phyloP scores from a whole-genome alignment of 2,113 vertebrate genomes.

The Nothoprocta perdicaria region DNA sequence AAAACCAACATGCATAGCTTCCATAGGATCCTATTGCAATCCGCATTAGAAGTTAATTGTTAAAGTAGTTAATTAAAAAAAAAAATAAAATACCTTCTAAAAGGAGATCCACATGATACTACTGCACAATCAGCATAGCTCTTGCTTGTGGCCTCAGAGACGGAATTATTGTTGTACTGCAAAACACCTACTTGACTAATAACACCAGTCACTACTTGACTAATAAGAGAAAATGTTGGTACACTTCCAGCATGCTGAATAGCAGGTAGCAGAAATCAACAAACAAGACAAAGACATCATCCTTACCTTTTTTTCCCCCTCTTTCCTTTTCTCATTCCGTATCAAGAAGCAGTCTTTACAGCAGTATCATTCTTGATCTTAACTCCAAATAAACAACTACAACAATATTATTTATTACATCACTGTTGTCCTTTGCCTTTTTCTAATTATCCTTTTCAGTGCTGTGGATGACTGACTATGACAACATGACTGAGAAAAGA shows the following conservation, averaged over 20 bases:
- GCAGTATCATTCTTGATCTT: neutral
- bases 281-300: neutral
- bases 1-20: neutral
- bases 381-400: neutral
- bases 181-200: neutral
- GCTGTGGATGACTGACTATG: neutral
- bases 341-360: neutral
- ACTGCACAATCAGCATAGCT: constrained; percentile 19
- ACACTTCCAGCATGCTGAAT: neutral
- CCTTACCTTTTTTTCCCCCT: neutral
- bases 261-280: neutral
- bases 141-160: neutral
- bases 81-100: constrained; percentile 28
- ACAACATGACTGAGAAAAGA: neutral
- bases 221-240: neutral
- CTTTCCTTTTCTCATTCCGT: neutral
- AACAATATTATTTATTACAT: neutral
- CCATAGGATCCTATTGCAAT: neutral
- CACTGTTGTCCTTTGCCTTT: neutral
- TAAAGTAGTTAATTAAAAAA: neutral
- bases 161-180: neutral
- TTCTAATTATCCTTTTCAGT: neutral
- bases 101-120: neutral
- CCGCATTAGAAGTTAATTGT: neutral
- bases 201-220: neutral